Percentiles rank a stretch among this genome's conserved stretches.
Conservation (phyloP, 2,113 vertebrate genomes). For the Equus quagga region DNA sequence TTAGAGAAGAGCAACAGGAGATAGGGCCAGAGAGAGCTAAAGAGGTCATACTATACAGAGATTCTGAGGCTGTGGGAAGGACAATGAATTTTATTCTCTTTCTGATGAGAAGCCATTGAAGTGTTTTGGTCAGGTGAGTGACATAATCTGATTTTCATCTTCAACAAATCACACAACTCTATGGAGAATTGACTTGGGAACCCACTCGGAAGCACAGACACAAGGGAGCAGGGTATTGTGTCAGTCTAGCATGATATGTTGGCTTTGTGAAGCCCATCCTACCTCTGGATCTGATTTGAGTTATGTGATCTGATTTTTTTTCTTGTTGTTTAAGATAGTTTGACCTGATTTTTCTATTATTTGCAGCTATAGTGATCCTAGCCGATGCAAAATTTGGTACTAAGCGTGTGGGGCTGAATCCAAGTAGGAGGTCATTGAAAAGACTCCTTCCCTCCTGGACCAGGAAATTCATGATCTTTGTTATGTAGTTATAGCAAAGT, state of each 20-base stretch:
- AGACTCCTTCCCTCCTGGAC: not conserved
- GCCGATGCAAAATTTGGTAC: not conserved
- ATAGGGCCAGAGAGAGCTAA: not conserved
- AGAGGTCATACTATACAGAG: not conserved
- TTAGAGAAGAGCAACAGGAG: not conserved
- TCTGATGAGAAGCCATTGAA: not conserved
- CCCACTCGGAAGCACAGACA: not conserved
- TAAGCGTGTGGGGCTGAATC: not conserved
- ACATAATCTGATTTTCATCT: constrained; percentile 3
- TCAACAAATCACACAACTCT: not conserved
- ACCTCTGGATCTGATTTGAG: not conserved
- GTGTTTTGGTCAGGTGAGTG: not conserved
- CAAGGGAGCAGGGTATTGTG: not conserved
- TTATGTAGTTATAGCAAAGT: not conserved
- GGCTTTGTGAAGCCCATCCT: not conserved
- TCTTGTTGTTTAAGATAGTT: not conserved
- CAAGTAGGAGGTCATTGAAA: not conserved
- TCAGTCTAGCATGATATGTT: not conserved
- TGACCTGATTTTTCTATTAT: not conserved
- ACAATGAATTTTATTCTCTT: not conserved
- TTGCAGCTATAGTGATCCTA: not conserved
- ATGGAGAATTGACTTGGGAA: not conserved
- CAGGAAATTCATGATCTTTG: not conserved
- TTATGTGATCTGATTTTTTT: not conserved
- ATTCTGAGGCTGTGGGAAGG: not conserved